Base-by-base conservation (phyloP, 2,797 vertebrate genomes). In the Phataginus tetradactyla region DNA sequence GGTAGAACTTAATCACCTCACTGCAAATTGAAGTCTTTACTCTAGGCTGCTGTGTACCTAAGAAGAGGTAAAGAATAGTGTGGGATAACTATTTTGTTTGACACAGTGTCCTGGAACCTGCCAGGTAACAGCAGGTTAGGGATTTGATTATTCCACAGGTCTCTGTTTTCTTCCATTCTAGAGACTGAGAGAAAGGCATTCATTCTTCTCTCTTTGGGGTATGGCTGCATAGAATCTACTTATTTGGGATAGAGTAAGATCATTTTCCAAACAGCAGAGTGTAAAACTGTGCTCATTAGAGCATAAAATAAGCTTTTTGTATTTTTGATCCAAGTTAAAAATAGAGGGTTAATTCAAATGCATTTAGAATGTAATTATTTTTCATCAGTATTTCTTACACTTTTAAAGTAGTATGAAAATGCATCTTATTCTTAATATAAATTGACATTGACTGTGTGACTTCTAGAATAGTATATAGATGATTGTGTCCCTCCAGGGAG, bases 261-360 rank as follows among this genome's bases (percentile, higher is more conserved):
- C 55, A 66, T 0, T 94, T 90, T 93, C 23, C 23, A 86, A 91
- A 84, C 7, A 77, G 45, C 42, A 75, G 49, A 59, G 7, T 69
- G n/a, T 69, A 55, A 86, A 77, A 95, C 59, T 77, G 27, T 86
- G 37, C 29, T 95, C 39, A 75, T 66, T 84, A 91, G 84, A 80
- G 78, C 39, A 86, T 78, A 83, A 81, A 88, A 95, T 85, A 77
- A 93, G 55, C 34, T 83, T 97, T 90, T 72, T 37, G 17, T 86
- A 45, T 49, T 94, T 95, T 89, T 85, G 45, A 86, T 97, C 39
- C 53, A 77, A 83, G 59, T 89, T 91, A 77, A 95, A 94, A 88
- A 77, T 66, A 71, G 66, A 94, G 17, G 32, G 51, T 89, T 95
- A 92, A 96, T 92, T 97, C 78, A 86, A 72, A 63, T 86, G 37